A percentile compares a stretch with the other conserved stretches of the same genome.
phyloP scores from a whole-genome alignment of 1,140 invertebrate genomes.

The Aphelenchoides fujianensis region DNA sequence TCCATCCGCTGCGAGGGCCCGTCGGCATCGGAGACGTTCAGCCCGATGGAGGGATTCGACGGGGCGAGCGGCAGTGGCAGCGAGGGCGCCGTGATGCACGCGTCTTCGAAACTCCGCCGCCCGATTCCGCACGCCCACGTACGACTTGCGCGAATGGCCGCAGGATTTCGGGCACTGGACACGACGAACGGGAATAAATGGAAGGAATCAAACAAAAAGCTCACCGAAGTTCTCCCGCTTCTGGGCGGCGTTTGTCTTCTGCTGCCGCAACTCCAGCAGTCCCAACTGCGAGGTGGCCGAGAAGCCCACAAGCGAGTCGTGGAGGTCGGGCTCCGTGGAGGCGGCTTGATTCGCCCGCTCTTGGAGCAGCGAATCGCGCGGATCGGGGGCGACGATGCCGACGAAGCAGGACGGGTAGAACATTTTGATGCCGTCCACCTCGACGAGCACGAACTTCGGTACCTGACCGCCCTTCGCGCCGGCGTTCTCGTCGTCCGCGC shows the following conservation, averaged over 20 bases:
- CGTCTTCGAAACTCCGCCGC: slow-evolving; percentile 45
- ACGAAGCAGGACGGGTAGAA: slow-evolving; percentile 43
- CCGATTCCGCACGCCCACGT: slow-evolving; percentile 34
- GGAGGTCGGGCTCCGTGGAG: not conserved
- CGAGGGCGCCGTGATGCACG: slow-evolving; percentile 13
- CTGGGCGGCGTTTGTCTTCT: not conserved
- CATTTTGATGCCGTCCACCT: slow-evolving; percentile 42
- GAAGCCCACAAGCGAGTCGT: slow-evolving; percentile 5
- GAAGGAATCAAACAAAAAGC: too few species aligned
- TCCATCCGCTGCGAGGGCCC: not conserved
- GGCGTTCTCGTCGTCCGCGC: not conserved
- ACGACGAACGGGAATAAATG: not conserved
- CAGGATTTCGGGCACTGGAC: slow-evolving; percentile 26
- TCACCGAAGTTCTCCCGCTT: not conserved
- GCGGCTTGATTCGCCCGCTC: not conserved
- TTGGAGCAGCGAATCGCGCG: not conserved
- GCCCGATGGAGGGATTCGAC: not conserved
- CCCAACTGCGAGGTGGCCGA: not conserved
- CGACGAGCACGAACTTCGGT: slow-evolving; percentile 42
- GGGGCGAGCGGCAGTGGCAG: not conserved
- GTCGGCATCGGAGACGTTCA: not conserved
- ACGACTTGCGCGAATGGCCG: slow-evolving; percentile 19
- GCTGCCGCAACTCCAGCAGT: not conserved
- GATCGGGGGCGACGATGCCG: slow-evolving; percentile 33
- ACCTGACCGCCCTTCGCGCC: slow-evolving; percentile 7